Evolutionary conservation across 23 tunicate genomes (phyloP), one percentile per base, ranked within the genome.

Genomic region (Ciona savignyi): DNA sequence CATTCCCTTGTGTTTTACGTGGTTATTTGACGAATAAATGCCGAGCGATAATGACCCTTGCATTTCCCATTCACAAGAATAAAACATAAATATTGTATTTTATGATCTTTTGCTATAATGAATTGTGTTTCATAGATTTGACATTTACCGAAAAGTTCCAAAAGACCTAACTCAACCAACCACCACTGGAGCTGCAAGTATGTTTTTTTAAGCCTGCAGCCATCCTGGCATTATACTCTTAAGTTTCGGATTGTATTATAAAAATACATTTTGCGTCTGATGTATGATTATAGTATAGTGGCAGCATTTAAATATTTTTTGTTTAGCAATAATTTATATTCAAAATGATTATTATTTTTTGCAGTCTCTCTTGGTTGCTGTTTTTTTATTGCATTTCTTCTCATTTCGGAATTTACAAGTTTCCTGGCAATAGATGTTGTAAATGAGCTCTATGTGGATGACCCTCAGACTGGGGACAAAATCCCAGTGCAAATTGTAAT

Each of bases 101-200:
- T 6, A 9, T 6, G 11, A 42, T 6, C 15, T 42, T 42, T 6
- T 42, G 9, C 15, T 6, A 42, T 42, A 9, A 15, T 15, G 15
- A 9, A 42, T 42, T 42, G 56, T 72, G 23, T 51, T 72, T 69
- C 78, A 29, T 48, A 91, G 99, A 61, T 89, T 95, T 71, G 99
- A 95, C 68, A 80, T 95, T 80, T 95, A 95, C 71, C 76, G 99
- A 51, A 95, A 95, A 79, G 99, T 95, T 27, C 99, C 99, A 6
- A 95, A 95, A 80, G 99, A 95, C 63, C 42, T 95, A 30, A 95
- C 99, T 32, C 99, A 95, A 61, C 99, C 99, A 2, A 95, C 99
- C 23, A 84, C 81, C 2, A 85, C 92, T 63, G 99, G 99, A 15
- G 99, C 99, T 0, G 82, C 85, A 76, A 91, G 97, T 91, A 65